phyloP scores from a whole-genome alignment of 2,113 vertebrate species.

The Toxotes jaculatrix region DNA sequence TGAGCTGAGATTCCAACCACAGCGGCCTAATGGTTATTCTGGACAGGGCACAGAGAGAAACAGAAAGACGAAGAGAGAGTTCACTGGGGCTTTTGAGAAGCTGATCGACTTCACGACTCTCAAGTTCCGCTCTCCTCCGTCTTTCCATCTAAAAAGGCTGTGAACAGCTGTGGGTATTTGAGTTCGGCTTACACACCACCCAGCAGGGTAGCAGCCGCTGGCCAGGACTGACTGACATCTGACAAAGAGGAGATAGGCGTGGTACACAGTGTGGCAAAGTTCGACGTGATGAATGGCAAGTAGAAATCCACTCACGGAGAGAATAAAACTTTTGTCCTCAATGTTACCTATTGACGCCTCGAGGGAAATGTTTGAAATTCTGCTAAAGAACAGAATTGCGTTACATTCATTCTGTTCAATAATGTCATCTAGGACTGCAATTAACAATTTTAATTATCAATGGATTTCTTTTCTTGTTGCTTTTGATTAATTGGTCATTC shows the following conservation, averaged over 20 bases:
- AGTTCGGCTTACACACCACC: slow-evolving; percentile 45
- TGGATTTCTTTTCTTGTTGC: not conserved
- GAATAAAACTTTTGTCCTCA: slow-evolving; percentile 16
- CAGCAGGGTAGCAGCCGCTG: slow-evolving; percentile 42
- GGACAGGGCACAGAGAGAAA: slow-evolving; percentile 30
- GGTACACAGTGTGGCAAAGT: slow-evolving; percentile 39
- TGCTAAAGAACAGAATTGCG: not conserved
- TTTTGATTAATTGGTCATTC: not conserved
- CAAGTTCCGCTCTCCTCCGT: slow-evolving; percentile 47
- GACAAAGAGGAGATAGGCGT: slow-evolving; percentile 54
- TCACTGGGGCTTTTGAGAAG: slow-evolving; percentile 28
- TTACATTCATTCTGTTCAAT: not conserved
- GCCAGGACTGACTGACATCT: slow-evolving; percentile 70
- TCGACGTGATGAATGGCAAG: slow-evolving; percentile 39
- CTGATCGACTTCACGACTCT: slow-evolving; percentile 25
- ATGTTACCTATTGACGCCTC: not conserved
- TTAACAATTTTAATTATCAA: not conserved
- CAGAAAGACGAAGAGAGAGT: slow-evolving; percentile 9
- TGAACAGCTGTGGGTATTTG: slow-evolving; percentile 72
- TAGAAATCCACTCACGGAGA: slow-evolving; percentile 22
- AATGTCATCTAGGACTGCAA: not conserved
- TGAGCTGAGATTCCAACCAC: slow-evolving; percentile 46
- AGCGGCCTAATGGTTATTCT: slow-evolving; percentile 67
- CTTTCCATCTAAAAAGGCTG: slow-evolving; percentile 48
- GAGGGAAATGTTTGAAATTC: slow-evolving; percentile 16